These are phyloP conservation scores for Cylas formicarius DNA, from an alignment of 1,140 invertebrate species.

Conservation along the genomic window DNA sequence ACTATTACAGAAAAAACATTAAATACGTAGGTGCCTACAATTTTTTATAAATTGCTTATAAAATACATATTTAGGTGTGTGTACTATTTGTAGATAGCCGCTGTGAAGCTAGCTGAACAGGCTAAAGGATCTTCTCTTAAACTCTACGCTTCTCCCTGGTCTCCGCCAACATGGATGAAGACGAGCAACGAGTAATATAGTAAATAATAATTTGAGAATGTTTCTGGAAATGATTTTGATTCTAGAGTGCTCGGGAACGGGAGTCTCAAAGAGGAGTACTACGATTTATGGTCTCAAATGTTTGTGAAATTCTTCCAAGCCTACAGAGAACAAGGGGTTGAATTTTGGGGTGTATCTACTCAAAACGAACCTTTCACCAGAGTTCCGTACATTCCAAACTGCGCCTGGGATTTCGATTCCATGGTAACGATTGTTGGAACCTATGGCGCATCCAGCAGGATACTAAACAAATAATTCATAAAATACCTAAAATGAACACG, in stretches of 20 bases:
- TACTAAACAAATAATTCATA: no score
- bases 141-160: conserved; percentile 62
- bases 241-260: no score
- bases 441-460: no score
- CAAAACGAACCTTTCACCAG: conserved; percentile 34
- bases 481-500: no score
- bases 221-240: no score
- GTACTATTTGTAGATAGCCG: no score
- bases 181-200: conserved; percentile 53
- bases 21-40: no score
- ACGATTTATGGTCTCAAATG: conserved; percentile 56
- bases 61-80: no score
- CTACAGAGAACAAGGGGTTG: conserved; percentile 33
- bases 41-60: no score
- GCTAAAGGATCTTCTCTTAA: no score
- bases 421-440: conserved; percentile 27
- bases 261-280: conserved; percentile 46
- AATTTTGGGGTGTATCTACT: conserved; percentile 41
- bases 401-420: conserved; percentile 16
- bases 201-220: background rate
- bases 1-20: no score
- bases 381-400: conserved; percentile 48
- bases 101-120: no score
- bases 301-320: conserved; percentile 39
- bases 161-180: conserved; percentile 91